These are phyloP conservation scores for Hemicordylus capensis DNA, from an alignment of 2,113 vertebrate genomes.

Conservation along the genomic window DNA sequence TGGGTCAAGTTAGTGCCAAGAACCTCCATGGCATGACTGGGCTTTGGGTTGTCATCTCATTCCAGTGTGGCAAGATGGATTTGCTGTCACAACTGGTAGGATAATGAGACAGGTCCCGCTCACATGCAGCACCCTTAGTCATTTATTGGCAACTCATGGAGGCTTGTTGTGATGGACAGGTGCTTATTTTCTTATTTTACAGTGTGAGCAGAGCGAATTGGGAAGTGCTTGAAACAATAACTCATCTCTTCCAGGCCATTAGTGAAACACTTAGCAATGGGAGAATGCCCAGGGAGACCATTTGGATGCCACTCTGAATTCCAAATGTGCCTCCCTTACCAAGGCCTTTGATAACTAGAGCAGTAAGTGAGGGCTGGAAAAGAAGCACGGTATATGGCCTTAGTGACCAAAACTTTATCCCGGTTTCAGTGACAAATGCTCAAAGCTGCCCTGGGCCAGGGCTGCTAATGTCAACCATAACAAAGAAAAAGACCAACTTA, in stretches of 20 bases:
- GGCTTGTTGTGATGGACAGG: conserved; percentile 27
- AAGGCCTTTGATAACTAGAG: conserved; percentile 4
- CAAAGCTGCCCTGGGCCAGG: not conserved
- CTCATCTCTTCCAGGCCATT: conserved; percentile 32
- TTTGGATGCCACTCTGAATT: conserved; percentile 36
- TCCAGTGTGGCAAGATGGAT: not conserved
- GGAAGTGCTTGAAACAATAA: conserved; percentile 34
- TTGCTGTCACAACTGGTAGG: not conserved
- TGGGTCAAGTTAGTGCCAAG: not conserved
- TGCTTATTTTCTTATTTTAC: conserved; percentile 40
- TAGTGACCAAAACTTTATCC: not conserved
- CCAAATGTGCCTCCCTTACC: not conserved
- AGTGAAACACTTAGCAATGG: conserved; percentile 28
- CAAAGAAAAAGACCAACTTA: not conserved
- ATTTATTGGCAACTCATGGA: conserved; percentile 7
- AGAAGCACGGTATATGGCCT: not conserved
- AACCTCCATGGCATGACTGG: not conserved
- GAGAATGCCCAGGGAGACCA: conserved; percentile 30
- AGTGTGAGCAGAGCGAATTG: not conserved
- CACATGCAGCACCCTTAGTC: not conserved
- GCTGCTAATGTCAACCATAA: not conserved
- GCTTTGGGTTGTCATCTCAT: not conserved
- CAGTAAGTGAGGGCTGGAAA: not conserved
- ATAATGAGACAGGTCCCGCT: not conserved
- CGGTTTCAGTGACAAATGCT: not conserved